phyloP scores from a whole-genome alignment of 2,888 invertebrate genomes.

The Drosophila putrida region DNA sequence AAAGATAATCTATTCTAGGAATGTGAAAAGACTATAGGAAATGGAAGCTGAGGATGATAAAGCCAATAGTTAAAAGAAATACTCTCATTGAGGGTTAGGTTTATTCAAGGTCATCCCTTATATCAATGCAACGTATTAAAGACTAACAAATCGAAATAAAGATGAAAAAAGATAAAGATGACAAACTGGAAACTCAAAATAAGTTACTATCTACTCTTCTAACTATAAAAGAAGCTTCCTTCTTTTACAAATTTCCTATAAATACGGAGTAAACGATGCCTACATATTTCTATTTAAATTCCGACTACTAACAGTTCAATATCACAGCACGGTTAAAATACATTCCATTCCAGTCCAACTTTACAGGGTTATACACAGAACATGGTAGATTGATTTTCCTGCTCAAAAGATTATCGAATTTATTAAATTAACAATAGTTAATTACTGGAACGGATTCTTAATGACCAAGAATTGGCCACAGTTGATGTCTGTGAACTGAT shows the following conservation, averaged over 20 bases:
- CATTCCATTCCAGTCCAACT: not conserved
- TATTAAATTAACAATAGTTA: constrained; percentile 40
- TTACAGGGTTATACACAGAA: not conserved
- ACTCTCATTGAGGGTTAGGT: too few relatives aligned
- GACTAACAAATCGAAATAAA: not conserved
- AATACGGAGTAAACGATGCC: too few relatives aligned
- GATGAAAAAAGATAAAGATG: not conserved
- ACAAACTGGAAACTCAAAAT: not conserved
- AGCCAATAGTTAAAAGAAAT: not conserved
- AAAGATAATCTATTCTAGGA: not conserved
- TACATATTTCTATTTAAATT: not conserved
- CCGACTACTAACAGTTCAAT: not conserved
- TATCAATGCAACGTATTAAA: too few relatives aligned
- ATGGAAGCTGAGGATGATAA: not conserved
- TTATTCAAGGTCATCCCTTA: too few relatives aligned
- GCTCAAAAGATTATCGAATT: constrained; percentile 26
- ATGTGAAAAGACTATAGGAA: not conserved
- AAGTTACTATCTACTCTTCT: too few relatives aligned
- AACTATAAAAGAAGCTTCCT: too few relatives aligned
- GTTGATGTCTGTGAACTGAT: constrained; percentile 22
- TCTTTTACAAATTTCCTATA: too few relatives aligned
- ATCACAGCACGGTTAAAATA: not conserved
- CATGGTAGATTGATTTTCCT: not conserved
- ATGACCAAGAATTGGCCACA: constrained; percentile 48
- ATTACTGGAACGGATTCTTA: constrained; percentile 51